phyloP scores from a whole-genome alignment of 1,140 invertebrate genomes.

The Saccostrea cuccullata region DNA sequence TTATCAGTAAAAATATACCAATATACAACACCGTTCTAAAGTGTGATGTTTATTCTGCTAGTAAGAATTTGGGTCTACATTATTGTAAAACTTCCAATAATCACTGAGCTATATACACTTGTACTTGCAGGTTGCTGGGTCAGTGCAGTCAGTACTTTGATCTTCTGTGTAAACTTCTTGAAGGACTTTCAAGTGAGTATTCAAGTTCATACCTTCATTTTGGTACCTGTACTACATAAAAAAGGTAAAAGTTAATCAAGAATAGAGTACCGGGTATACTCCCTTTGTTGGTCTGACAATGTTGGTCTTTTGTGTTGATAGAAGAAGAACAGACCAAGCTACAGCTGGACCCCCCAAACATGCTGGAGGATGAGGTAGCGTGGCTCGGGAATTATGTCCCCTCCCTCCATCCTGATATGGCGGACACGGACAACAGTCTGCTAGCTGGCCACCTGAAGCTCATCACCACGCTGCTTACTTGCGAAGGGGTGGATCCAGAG shows the following conservation, averaged over 20 bases:
- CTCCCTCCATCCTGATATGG: slow-evolving; percentile 70
- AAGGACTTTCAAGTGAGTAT: slow-evolving; percentile 75
- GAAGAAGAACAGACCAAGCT: slow-evolving; percentile 76
- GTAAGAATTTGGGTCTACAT: too few species aligned
- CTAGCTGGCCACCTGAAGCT: slow-evolving; percentile 80
- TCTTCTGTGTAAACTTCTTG: slow-evolving; percentile 79
- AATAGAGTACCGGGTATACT: too few species aligned
- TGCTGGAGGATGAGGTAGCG: slow-evolving; percentile 81
- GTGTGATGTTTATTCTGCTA: too few species aligned
- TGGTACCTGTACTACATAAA: too few species aligned
- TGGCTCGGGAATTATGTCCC: slow-evolving; percentile 81
- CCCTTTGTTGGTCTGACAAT: too few species aligned
- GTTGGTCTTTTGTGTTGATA: slow-evolving; percentile 37
- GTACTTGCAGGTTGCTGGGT: slow-evolving; percentile 74
- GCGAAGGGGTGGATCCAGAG: slow-evolving; percentile 78
- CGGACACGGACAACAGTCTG: slow-evolving; percentile 78
- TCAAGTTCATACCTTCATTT: background rate
- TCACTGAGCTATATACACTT: background rate
- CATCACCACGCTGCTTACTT: slow-evolving; percentile 79
- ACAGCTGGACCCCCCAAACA: slow-evolving; percentile 75
- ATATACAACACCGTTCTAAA: background rate
- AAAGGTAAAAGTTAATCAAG: too few species aligned
- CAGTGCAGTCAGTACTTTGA: slow-evolving; percentile 82
- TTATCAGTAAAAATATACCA: background rate
- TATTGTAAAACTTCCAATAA: background rate